Evolutionary conservation across 2,113 vertebrate genomes (phyloP).

Genomic region (Limanda limanda): DNA sequence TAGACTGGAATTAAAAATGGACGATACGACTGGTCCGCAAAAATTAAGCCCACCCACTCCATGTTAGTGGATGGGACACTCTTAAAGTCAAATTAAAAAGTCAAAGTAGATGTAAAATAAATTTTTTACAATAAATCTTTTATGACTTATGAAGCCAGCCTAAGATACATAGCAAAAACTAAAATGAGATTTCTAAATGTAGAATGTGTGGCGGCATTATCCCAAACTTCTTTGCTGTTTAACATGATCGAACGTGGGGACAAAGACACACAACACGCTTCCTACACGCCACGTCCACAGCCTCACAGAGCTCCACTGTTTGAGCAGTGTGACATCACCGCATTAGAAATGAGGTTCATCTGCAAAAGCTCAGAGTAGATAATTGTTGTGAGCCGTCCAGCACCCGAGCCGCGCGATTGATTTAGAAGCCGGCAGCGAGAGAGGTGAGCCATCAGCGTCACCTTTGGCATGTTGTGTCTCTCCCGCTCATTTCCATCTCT

Average conservation of each 20-base stretch:
- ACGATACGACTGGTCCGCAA: no score
- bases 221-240: no score
- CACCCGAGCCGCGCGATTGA: constrained; percentile 49
- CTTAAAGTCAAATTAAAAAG: no score
- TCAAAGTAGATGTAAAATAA: no score
- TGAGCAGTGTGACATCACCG: constrained; percentile 51
- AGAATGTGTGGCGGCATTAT: no score
- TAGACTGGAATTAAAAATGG: no score
- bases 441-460: constrained; percentile 88
- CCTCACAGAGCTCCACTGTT: constrained; percentile 1
- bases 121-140: neutral
- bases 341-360: constrained; percentile 51
- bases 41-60: no score
- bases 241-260: neutral
- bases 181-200: no score
- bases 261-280: neutral
- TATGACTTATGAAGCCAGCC: neutral
- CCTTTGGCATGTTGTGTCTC: constrained; percentile 95
- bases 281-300: constrained; percentile 6
- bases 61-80: no score
- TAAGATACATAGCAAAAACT: neutral
- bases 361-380: constrained; percentile 52
- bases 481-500: constrained; percentile 89
- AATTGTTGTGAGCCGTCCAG: constrained; percentile 60
- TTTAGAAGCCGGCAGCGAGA: constrained; percentile 54